A percentile compares a stretch with the other conserved stretches of the same genome.
These are phyloP conservation scores for Nannospalax galili DNA, from an alignment of 2,113 vertebrate species.

Conservation along the genomic window DNA sequence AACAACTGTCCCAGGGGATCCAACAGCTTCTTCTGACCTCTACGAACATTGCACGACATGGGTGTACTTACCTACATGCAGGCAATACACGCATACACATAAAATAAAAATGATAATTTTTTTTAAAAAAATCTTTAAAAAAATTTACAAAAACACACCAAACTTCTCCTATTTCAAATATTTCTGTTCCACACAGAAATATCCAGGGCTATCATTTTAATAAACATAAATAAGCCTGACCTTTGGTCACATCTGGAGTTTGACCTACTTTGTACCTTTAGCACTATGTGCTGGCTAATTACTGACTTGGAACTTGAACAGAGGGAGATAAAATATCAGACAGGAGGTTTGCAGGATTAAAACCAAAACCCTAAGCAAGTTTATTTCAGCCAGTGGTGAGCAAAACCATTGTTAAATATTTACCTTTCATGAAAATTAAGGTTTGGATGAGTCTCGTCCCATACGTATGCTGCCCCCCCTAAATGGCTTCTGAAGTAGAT, in stretches of 20 bases:
- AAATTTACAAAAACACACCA: no score
- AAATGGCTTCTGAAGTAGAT: background rate
- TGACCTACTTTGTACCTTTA: constrained; percentile 59
- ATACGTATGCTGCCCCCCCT: background rate
- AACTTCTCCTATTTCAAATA: background rate
- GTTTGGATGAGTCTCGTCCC: constrained; percentile 16
- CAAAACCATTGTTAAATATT: constrained; percentile 45
- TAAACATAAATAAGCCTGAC: constrained; percentile 57
- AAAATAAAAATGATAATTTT: no score
- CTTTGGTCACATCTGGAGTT: constrained; percentile 43
- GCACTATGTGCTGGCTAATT: constrained; percentile 31
- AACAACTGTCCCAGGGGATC: no score
- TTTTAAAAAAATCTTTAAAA: no score
- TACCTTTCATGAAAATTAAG: constrained; percentile 58
- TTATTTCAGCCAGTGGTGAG: constrained; percentile 23
- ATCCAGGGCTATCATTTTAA: constrained; percentile 32
- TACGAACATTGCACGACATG: no score
- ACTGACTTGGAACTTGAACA: constrained; percentile 51
- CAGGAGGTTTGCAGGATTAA: constrained; percentile 12
- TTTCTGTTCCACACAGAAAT: constrained; percentile 23
- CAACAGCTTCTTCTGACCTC: no score
- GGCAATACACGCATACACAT: no score
- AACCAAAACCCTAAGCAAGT: constrained; percentile 41
- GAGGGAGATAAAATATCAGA: constrained; percentile 53
- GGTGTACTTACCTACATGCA: no score